Evolutionary conservation across 2,888 invertebrate genomes (phyloP).

Genomic region (Axea sp.): DNA sequence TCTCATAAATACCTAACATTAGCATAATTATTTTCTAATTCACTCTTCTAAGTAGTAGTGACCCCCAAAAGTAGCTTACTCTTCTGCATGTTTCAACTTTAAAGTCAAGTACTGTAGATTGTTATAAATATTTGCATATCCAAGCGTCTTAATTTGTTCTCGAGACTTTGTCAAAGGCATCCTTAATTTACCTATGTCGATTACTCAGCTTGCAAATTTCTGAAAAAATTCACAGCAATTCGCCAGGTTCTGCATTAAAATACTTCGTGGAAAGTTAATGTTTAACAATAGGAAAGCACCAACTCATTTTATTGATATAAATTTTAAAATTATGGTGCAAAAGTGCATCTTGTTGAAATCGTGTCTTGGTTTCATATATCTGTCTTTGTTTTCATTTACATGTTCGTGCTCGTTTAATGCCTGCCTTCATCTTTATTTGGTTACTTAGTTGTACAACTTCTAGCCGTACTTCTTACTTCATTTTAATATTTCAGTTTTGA

Average conservation of each 20-base stretch:
- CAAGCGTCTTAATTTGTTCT: slow-evolving; percentile 33
- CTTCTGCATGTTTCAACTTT: slow-evolving; percentile 34
- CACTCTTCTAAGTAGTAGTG: background rate
- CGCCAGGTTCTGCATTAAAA: slow-evolving; percentile 8
- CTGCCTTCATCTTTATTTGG: no score
- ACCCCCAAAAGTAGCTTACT: slow-evolving; percentile 26
- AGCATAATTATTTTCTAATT: slow-evolving; percentile 38
- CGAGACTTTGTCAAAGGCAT: slow-evolving; percentile 37
- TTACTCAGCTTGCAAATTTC: slow-evolving; percentile 30
- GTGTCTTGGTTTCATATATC: no score
- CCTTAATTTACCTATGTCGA: slow-evolving; percentile 44
- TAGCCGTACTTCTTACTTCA: no score
- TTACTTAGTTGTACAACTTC: no score
- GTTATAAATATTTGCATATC: slow-evolving; percentile 53
- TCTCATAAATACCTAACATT: slow-evolving; percentile 15
- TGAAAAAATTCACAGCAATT: slow-evolving; percentile 9
- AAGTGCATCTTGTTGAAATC: no score
- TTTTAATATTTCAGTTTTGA: no score
- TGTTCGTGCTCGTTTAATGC: no score
- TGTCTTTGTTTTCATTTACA: no score
- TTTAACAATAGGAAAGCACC: no score
- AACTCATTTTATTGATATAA: slow-evolving; percentile 12
- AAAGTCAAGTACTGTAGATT: slow-evolving; percentile 25
- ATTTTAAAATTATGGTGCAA: slow-evolving; percentile 21
- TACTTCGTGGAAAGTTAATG: slow-evolving; percentile 7